phyloP scores from a whole-genome alignment of 2,888 invertebrate genomes.

The Ethmia dodecea region DNA sequence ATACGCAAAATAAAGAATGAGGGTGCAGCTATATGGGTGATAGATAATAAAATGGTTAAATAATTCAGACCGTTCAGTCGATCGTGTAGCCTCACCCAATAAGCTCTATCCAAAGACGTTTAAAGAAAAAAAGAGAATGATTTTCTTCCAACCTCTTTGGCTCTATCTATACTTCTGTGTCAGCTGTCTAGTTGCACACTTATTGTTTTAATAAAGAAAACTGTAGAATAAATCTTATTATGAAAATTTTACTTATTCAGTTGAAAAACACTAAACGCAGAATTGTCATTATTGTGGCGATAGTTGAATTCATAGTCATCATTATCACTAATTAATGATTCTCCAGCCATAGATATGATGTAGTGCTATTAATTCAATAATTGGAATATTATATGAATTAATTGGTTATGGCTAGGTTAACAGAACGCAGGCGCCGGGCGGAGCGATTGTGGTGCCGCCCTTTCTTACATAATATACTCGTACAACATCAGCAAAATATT shows the following conservation, averaged over 20 bases:
- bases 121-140: no score
- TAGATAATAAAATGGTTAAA: no score
- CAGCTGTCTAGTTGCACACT: no score
- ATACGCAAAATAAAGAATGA: not conserved
- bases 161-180: no score
- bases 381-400: not conserved
- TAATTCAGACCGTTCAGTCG: no score
- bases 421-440: conserved; percentile 26
- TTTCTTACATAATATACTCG: no score
- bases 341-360: not conserved
- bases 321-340: not conserved
- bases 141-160: no score
- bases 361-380: not conserved
- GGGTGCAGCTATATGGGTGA: no score
- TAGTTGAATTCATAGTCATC: not conserved
- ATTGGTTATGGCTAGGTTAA: conserved; percentile 6
- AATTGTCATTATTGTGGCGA: not conserved
- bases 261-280: not conserved
- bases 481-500: no score
- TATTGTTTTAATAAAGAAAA: no score
- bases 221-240: no score
- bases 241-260: not conserved
- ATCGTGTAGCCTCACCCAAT: no score
- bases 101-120: not conserved
- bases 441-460: conserved; percentile 24